Percentiles rank a stretch among this genome's conserved stretches.
phyloP scores from a whole-genome alignment of 2,888 invertebrate species.

The Hypsopygia costalis region DNA sequence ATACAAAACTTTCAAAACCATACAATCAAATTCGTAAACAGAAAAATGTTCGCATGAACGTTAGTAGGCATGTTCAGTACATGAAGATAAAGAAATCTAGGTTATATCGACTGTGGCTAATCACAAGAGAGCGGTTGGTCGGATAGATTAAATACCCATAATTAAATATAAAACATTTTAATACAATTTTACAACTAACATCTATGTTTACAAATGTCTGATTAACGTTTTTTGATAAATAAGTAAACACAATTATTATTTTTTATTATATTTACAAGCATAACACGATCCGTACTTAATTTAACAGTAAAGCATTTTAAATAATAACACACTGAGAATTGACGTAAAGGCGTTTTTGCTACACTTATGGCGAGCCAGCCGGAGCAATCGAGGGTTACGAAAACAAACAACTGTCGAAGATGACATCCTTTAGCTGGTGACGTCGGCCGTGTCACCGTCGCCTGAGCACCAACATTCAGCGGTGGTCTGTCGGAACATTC shows the following conservation, averaged over 20 bases:
- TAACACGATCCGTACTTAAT: constrained; percentile 71
- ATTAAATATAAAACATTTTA: constrained; percentile 77
- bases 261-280: constrained; percentile 78
- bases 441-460: constrained; percentile 17
- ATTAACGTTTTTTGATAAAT: constrained; percentile 74
- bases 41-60: constrained; percentile 38
- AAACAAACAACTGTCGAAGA: constrained; percentile 9
- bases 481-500: constrained; percentile 72
- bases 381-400: constrained; percentile 44
- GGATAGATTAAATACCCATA: constrained; percentile 73
- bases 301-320: constrained; percentile 74
- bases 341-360: constrained; percentile 76
- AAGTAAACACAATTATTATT: constrained; percentile 68
- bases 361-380: constrained; percentile 69
- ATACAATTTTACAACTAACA: constrained; percentile 79
- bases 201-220: constrained; percentile 74
- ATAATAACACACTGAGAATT: constrained; percentile 80
- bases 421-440: constrained; percentile 8
- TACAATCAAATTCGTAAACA: constrained; percentile 59
- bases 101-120: constrained; percentile 61
- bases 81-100: constrained; percentile 53
- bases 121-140: constrained; percentile 76
- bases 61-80: constrained; percentile 47
- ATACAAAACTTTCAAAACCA: constrained; percentile 73
- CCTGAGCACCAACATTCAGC: constrained; percentile 47